Evolutionary conservation across 2,797 vertebrate genomes (phyloP).

Genomic region (Dromococcyx pavoninus): DNA sequence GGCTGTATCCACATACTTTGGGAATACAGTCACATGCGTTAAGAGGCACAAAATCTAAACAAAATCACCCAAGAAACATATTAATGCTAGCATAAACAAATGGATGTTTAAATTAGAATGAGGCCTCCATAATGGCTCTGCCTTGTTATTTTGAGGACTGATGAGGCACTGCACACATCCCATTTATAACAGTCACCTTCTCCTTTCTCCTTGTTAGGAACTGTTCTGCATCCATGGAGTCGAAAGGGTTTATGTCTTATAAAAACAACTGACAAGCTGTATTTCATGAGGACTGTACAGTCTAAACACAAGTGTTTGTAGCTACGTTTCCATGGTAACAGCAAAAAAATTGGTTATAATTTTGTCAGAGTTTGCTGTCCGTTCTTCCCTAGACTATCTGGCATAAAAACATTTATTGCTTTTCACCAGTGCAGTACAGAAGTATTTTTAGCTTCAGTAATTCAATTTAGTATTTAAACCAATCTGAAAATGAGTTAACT

Average conservation of each 20-base stretch:
- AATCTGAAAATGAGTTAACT: constrained; percentile 35
- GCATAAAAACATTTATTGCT: not conserved
- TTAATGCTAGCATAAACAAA: constrained; percentile 18
- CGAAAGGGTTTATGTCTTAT: constrained; percentile 37
- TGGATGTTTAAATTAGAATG: constrained; percentile 25
- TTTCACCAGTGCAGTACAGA: constrained; percentile 8
- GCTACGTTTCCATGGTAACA: constrained; percentile 53
- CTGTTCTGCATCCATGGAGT: constrained; percentile 67
- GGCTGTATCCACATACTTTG: not conserved
- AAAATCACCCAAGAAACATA: constrained; percentile 27
- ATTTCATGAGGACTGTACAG: constrained; percentile 1
- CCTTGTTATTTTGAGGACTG: not conserved
- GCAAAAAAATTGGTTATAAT: not conserved
- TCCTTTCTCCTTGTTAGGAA: constrained; percentile 84
- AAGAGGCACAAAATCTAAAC: constrained; percentile 2
- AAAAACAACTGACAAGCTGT: constrained; percentile 23
- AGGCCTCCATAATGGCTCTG: not conserved
- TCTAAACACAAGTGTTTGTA: constrained; percentile 57
- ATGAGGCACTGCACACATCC: constrained; percentile 66
- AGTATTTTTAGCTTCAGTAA: constrained; percentile 58
- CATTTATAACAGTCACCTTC: not conserved
- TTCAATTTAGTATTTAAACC: constrained; percentile 57
- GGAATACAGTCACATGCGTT: not conserved
- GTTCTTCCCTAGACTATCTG: not conserved
- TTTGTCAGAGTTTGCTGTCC: constrained; percentile 15